Evolutionary conservation across 23 tunicate genomes (phyloP).

Genomic region (Styela clava): DNA sequence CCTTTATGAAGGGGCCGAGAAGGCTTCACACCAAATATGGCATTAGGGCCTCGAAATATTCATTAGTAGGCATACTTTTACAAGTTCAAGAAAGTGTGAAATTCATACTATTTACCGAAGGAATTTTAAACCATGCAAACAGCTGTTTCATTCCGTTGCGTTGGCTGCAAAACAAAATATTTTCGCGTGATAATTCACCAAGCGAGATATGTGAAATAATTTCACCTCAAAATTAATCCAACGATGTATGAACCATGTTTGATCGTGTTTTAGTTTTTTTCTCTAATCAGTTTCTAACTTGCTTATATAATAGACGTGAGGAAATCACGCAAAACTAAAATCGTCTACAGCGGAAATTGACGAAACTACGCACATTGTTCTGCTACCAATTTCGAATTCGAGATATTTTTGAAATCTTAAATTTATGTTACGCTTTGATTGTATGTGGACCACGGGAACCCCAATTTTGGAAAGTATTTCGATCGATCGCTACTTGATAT

Average conservation of each 20-base stretch:
- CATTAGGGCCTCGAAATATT: background rate
- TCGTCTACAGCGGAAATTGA: background rate
- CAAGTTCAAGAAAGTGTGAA: background rate
- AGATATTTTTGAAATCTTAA: too few relatives aligned
- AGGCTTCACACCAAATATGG: background rate
- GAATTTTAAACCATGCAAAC: background rate
- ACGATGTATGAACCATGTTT: background rate
- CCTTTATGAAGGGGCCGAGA: background rate
- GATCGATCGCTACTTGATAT: background rate
- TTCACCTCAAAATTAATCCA: too few relatives aligned
- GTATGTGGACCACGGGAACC: background rate
- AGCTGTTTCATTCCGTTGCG: background rate
- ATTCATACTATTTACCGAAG: background rate
- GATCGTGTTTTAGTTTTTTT: background rate
- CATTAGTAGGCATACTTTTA: background rate
- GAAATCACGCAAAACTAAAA: background rate
- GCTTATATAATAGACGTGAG: background rate
- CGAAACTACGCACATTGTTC: background rate
- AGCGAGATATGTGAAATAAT: too few relatives aligned
- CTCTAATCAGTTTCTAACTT: too few relatives aligned
- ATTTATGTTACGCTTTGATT: background rate
- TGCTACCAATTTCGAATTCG: background rate
- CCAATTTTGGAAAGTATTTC: background rate
- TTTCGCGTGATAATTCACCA: too few relatives aligned
- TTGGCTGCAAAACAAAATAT: background rate